phyloP scores from a whole-genome alignment of 2,797 vertebrate genomes.

The Schizothorax lantsangensis region DNA sequence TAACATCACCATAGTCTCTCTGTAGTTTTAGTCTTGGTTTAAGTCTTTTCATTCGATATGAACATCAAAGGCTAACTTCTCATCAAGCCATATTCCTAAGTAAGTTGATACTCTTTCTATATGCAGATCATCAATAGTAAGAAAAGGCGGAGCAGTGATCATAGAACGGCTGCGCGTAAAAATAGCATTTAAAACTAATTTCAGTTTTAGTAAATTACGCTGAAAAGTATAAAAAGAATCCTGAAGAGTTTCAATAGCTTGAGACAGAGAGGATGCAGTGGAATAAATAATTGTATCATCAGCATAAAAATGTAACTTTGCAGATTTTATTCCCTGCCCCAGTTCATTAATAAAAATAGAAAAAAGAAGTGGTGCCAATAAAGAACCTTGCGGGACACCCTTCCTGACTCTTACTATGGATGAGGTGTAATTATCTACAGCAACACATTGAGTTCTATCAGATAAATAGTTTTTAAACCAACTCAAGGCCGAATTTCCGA shows the following conservation, averaged over 20 bases:
- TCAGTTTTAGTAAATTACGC: background rate
- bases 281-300: background rate
- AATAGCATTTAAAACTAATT: background rate
- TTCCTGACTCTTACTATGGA: no score
- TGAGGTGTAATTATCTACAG: no score
- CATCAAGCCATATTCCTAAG: no score
- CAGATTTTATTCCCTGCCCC: background rate
- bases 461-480: no score
- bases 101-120: background rate
- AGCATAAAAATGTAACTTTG: background rate
- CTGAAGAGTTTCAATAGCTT: background rate
- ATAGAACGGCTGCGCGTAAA: background rate
- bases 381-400: no score
- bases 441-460: no score
- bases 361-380: no score
- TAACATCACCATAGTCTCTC: background rate
- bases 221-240: background rate
- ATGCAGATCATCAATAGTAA: background rate
- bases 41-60: background rate
- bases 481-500: no score
- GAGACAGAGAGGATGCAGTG: background rate
- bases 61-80: background rate
- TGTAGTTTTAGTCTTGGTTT: background rate
- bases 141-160: background rate
- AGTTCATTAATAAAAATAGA: no score